phyloP scores from a whole-genome alignment of 2,113 vertebrate genomes.

The Acrocephalus arundinaceus region DNA sequence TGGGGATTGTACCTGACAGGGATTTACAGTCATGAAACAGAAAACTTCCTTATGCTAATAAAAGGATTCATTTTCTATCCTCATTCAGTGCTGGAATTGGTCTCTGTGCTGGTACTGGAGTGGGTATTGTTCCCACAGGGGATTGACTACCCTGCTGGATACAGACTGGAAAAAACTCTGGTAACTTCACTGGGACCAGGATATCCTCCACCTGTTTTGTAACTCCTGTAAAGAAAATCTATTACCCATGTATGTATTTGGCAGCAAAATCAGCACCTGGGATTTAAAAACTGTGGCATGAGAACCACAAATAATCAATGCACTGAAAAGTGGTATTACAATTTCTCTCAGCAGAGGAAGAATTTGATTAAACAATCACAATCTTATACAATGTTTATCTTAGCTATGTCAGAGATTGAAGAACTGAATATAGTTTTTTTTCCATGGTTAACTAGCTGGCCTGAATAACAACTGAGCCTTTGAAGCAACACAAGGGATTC shows the following conservation, averaged over 20 bases:
- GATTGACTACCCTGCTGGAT: neutral
- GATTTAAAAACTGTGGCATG: neutral
- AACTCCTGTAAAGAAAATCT: neutral
- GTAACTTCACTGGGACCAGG: neutral
- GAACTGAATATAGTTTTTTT: conserved; percentile 51
- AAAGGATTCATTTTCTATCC: neutral
- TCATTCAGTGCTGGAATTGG: neutral
- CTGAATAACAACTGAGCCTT: conserved; percentile 65
- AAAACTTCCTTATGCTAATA: neutral
- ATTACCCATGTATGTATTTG: neutral
- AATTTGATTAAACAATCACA: conserved; percentile 65
- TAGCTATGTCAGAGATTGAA: conserved; percentile 54
- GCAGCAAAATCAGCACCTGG: neutral
- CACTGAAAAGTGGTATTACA: neutral
- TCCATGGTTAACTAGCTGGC: conserved; percentile 62
- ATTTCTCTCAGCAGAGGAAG: conserved; percentile 36
- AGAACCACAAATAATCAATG: conserved; percentile 17
- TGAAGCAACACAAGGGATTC: conserved; percentile 67
- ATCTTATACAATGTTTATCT: conserved; percentile 59
- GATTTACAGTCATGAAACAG: neutral
- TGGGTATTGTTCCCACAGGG: neutral
- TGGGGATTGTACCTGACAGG: neutral
- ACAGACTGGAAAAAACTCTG: neutral
- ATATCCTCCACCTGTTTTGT: neutral
- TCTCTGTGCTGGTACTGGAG: neutral